Base-by-base conservation (phyloP, 1,140 invertebrate species). In the Orussus abietinus region DNA sequence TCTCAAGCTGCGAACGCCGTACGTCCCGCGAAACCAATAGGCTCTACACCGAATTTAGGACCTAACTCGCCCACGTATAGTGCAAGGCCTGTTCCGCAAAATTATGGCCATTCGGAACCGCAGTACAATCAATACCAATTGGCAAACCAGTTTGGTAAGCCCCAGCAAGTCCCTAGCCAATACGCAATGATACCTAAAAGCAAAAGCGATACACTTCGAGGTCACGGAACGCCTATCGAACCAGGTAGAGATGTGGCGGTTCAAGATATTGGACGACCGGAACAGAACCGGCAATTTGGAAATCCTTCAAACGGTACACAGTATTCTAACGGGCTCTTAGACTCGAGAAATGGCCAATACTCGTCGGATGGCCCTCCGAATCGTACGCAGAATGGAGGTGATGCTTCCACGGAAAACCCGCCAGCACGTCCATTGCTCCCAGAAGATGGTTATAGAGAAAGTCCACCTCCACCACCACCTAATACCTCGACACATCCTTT, bases 401-500 rank as follows among this genome's bases (percentile, higher is more conserved):
- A 47, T 14, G 12, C 38, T 25, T 51, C 40, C n/a, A 30, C 41
- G 4, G 62, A 70, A 1, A 54, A 47, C 5, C 51, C 47, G 20
- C 56, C 54, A 26, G 47, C 13, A 38, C 43, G 33, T 38, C 59
- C 66, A 1, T 28, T 53, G 14, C 49, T 68, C 14, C 53, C 67
- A 1, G 63, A 67, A 28, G 63, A 68, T 13, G 62, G 55, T 1
- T 76, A 72, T 32, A 53, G 52, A 14, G 77, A 79, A 30, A 79
- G 75, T 49, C 80, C 82, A 41, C 85, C 84, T 1, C 85, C 85
- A 11, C 76, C 84, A 5, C 83, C 85, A 2, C 80, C 85, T 0
- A 84, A 81, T 6, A 80, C 80, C 1, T 74, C 77, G 1, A 88
- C 85, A 1, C 86, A 88, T 74, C 86, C 85, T 1, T 66, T 87